A percentile compares a stretch with the other conserved stretches of the same genome.
phyloP scores from a whole-genome alignment of 2,888 invertebrate species.

The Mimas tiliae region DNA sequence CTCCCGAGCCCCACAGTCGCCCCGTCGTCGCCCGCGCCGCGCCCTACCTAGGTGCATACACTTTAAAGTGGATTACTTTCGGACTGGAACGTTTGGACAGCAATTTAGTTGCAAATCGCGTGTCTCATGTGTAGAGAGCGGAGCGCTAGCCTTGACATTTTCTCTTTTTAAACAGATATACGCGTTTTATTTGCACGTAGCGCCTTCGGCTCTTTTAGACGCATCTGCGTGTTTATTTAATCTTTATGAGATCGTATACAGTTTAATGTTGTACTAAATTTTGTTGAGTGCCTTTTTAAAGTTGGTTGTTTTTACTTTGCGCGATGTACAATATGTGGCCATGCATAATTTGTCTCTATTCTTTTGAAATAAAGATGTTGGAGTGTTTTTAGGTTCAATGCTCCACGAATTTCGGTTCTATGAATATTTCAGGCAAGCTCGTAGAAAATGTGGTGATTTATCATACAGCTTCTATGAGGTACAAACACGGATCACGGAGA shows the following conservation, averaged over 20 bases:
- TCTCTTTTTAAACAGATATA: slow-evolving; percentile 10
- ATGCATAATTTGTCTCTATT: slow-evolving; percentile 14
- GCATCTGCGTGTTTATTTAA: slow-evolving; percentile 23
- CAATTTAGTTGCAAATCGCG: slow-evolving; percentile 40
- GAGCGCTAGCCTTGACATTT: slow-evolving; percentile 29
- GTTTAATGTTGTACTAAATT: slow-evolving; percentile 16
- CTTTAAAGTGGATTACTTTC: slow-evolving; percentile 35
- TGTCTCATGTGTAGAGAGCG: slow-evolving; percentile 24
- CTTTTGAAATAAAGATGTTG: not conserved
- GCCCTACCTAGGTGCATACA: slow-evolving; percentile 32
- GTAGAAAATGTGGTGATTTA: not conserved
- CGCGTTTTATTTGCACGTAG: slow-evolving; percentile 6
- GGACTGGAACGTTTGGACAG: slow-evolving; percentile 25
- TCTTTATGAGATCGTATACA: slow-evolving; percentile 17
- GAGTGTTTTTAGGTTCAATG: not conserved
- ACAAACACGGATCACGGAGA: too few relatives aligned
- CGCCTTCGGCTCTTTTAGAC: not conserved
- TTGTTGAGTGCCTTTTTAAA: slow-evolving; percentile 11
- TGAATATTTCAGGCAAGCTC: not conserved
- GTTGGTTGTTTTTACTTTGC: slow-evolving; percentile 15
- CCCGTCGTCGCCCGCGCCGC: slow-evolving; percentile 11
- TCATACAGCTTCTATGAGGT: not conserved
- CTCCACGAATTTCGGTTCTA: not conserved
- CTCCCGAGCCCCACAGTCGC: slow-evolving; percentile 30
- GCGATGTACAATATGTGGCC: slow-evolving; percentile 1